phyloP scores from a whole-genome alignment of 2,888 invertebrate genomes.

The Harpagoxenus sublaevis region DNA sequence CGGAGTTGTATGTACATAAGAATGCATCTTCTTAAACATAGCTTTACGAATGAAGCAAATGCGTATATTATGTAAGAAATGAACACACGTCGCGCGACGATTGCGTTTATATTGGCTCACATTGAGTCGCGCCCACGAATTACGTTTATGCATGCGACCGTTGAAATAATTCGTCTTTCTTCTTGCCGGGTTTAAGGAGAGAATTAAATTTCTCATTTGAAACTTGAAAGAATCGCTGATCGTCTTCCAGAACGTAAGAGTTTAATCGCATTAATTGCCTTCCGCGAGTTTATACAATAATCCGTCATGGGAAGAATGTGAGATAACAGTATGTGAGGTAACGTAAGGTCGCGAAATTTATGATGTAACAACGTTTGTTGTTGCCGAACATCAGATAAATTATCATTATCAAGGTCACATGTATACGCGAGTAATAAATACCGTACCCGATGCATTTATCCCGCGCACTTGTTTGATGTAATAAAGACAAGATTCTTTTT shows the following conservation, averaged over 20 bases:
- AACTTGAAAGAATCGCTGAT: neutral
- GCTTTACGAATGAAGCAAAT: conserved; percentile 34
- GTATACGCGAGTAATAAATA: conserved; percentile 23
- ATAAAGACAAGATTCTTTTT: conserved; percentile 45
- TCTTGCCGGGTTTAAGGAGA: neutral
- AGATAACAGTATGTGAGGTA: neutral
- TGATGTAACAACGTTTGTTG: neutral
- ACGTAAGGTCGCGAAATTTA: neutral
- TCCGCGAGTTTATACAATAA: neutral
- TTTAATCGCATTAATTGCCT: neutral
- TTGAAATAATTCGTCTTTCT: neutral
- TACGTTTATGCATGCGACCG: conserved; percentile 31
- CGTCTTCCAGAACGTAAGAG: conserved; percentile 41
- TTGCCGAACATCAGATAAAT: neutral
- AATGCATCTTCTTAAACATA: conserved; percentile 48
- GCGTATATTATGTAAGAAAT: conserved; percentile 25
- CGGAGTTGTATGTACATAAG: conserved; percentile 75
- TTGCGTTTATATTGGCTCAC: conserved; percentile 78
- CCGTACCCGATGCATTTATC: conserved; percentile 45
- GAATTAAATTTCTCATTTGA: neutral
- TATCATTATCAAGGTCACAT: conserved; percentile 25
- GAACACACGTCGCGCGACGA: conserved; percentile 9
- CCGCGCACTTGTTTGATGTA: conserved; percentile 23
- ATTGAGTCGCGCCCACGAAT: conserved; percentile 77
- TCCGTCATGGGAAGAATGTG: neutral